Evolutionary conservation across 2,888 invertebrate genomes (phyloP).

Genomic region (Tupiocoris notatus): DNA sequence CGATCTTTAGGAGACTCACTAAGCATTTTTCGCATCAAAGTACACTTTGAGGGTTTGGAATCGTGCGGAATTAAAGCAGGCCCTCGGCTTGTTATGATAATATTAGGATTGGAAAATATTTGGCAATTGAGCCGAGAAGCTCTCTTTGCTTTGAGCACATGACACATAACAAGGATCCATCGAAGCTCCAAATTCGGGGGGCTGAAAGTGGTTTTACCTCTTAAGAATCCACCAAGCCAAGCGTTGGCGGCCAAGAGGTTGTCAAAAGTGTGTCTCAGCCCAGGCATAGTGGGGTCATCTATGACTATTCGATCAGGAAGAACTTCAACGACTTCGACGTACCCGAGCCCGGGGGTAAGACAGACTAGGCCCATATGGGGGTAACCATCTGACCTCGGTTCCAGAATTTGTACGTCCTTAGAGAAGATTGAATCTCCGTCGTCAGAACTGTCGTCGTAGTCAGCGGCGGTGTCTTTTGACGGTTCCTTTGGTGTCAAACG

Average conservation of each 20-base stretch:
- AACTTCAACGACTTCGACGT: conserved; percentile 4
- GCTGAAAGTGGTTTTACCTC: conserved; percentile 1
- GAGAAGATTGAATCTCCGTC: conserved; percentile 9
- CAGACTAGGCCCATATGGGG: conserved; percentile 20
- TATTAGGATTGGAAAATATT: not conserved
- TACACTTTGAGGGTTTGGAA: not conserved
- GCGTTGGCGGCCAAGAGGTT: conserved; percentile 1
- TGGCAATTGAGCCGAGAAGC: not conserved
- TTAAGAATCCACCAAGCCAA: conserved; percentile 16
- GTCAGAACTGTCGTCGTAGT: not conserved
- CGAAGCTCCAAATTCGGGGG: conserved; percentile 15
- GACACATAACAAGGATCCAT: conserved; percentile 25
- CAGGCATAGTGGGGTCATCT: not conserved
- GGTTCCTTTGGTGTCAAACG: not conserved
- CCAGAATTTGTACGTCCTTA: conserved; percentile 9
- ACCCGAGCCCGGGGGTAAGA: conserved; percentile 22
- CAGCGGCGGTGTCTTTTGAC: not conserved
- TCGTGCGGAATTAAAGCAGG: not conserved
- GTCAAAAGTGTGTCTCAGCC: not conserved
- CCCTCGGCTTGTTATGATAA: conserved; percentile 5
- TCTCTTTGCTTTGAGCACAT: conserved; percentile 19
- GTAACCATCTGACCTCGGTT: conserved; percentile 10
- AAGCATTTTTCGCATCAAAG: not conserved
- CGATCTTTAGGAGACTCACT: not conserved
- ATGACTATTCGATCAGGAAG: not conserved